Evolutionary conservation across 2,888 invertebrate species (phyloP), one percentile per base, ranked within the genome.

Genomic region (Nymphalis urticae): DNA sequence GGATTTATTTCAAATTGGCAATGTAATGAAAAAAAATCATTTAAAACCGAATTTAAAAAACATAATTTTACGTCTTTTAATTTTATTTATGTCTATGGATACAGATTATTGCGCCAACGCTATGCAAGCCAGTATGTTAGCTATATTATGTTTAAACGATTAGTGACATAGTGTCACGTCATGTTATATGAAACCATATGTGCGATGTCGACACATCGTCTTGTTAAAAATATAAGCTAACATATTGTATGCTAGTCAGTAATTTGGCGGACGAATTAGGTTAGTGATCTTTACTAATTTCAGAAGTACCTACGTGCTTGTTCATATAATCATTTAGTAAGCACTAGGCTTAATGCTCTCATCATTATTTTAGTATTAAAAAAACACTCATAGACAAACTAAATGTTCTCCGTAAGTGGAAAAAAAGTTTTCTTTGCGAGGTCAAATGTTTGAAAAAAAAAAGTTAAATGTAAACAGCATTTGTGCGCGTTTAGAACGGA

Each of bases 401-500:
- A 19, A 19, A 19, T 10, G 13, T 13, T 13, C 13, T 10, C 21
- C 17, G 42, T 58, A 19, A 42, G 19, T 42, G 42, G 4, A 8
- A 58, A 42, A 42, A 58, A 65, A 62, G 19, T 48, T 24, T 42
- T n/a, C 17, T 36, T 59, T 19, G 65, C 65, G 58, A 59, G 59
- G 51, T 59, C 42, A 19, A 27, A 54, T 42, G 21, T 58, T 59
- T 65, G 53, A 53, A 36, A 19, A 42, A n/a, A 58, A 36, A 42
- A 58, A 54, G 24, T 27, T 16, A 21, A 64, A 48, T 50, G 48
- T 50, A 58, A 27, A 48, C 19, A 36, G 36, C n/a, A 42, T 62
- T 21, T 48, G 47, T 48, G 54, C 54, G 61, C 73, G 74, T 77
- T 78, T 79, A 72, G 42, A 75, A 73, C 70, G 71, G 75, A 75